Conservation (phyloP, 2,888 invertebrate genomes). For the Erebia epiphron region DNA sequence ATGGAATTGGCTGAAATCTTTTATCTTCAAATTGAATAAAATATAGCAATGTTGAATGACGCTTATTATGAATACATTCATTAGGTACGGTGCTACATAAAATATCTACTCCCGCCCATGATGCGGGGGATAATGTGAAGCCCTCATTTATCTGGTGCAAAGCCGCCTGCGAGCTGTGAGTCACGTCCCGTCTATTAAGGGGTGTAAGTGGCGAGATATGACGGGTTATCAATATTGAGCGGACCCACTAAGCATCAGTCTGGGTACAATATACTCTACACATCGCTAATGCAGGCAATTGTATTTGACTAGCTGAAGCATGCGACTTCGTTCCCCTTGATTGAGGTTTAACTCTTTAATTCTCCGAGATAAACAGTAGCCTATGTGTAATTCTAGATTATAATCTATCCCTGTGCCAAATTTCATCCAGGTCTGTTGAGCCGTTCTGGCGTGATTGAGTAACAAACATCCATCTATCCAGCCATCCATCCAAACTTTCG, state of each 20-base stretch:
- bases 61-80: not conserved
- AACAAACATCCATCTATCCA: not conserved
- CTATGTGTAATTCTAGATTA: too few species aligned
- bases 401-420: too few species aligned
- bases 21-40: too few species aligned
- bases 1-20: too few species aligned
- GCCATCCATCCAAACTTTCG: too few species aligned
- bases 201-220: slow-evolving; percentile 49
- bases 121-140: slow-evolving; percentile 31
- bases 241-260: slow-evolving; percentile 36
- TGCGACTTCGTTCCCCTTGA: too few species aligned
- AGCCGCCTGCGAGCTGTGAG: slow-evolving; percentile 46
- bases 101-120: slow-evolving; percentile 22
- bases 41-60: not conserved
- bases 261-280: not conserved
- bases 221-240: slow-evolving; percentile 49
- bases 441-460: too few species aligned
- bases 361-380: too few species aligned
- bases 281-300: not conserved
- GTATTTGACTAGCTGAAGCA: too few species aligned
- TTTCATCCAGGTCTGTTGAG: too few species aligned
- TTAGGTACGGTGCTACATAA: slow-evolving; percentile 3
- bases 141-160: slow-evolving; percentile 33
- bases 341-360: too few species aligned
- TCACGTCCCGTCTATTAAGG: slow-evolving; percentile 55